Conservation (phyloP, 2,888 invertebrate genomes). For the Callinectes sapidus region DNA sequence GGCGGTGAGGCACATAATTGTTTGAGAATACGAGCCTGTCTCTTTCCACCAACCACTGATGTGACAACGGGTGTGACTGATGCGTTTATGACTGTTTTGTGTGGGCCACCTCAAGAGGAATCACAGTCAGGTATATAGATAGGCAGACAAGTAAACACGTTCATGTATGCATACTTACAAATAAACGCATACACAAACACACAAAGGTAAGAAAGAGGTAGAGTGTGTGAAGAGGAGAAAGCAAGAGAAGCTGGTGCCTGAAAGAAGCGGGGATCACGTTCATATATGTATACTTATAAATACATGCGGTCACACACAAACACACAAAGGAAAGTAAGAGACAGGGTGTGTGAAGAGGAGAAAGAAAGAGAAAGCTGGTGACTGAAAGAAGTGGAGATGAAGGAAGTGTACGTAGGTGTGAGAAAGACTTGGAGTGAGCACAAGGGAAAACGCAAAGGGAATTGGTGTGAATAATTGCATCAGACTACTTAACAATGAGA, state of each 20-base stretch:
- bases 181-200: neutral
- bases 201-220: neutral
- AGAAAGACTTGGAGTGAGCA: neutral
- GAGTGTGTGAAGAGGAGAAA: no score
- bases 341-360: no score
- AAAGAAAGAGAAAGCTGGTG: neutral
- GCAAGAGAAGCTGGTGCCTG: no score
- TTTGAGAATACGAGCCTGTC: no score
- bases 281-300: neutral
- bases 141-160: neutral
- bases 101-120: no score
- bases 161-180: neutral
- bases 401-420: neutral
- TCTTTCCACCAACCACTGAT: no score
- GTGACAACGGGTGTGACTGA: neutral
- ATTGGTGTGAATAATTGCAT: neutral
- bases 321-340: no score
- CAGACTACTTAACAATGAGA: neutral
- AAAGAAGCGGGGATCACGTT: no score
- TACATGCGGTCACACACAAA: no score
- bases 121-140: no score
- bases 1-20: no score
- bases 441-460: neutral
- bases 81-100: neutral
- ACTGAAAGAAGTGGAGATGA: neutral